Percentiles rank a stretch among this genome's conserved stretches.
Evolutionary conservation across 2,113 vertebrate genomes (phyloP).

Genomic region (Crotophaga sulcirostris): DNA sequence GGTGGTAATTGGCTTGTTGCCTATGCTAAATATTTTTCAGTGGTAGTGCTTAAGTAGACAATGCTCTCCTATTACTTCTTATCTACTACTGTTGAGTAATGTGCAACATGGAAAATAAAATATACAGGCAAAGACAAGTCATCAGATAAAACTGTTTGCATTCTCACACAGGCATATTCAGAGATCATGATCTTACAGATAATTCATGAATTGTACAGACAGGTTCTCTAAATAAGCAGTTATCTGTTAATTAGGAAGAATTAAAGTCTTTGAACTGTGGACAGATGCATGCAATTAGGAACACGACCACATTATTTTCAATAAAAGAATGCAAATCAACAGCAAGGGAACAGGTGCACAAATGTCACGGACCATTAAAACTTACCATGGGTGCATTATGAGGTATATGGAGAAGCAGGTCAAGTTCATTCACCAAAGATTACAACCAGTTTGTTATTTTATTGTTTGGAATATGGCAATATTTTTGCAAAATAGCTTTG

Average conservation of each 20-base stretch:
- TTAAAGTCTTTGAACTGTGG: slow-evolving; percentile 24
- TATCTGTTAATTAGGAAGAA: slow-evolving; percentile 19
- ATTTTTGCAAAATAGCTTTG: not conserved
- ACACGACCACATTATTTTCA: slow-evolving; percentile 23
- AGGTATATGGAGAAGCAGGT: not conserved
- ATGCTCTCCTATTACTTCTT: not conserved
- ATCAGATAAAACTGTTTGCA: not conserved
- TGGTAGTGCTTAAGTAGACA: not conserved
- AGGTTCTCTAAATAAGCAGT: not conserved
- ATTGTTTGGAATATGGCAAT: not conserved
- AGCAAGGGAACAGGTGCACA: slow-evolving; percentile 35
- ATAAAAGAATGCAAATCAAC: not conserved
- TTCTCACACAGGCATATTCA: not conserved
- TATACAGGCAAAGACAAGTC: not conserved
- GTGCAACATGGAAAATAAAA: not conserved
- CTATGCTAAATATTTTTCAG: not conserved
- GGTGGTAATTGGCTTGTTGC: not conserved
- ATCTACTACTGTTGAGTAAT: not conserved
- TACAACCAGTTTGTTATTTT: not conserved
- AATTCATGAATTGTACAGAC: not conserved
- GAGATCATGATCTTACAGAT: not conserved
- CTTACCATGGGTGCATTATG: slow-evolving; percentile 3
- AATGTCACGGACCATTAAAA: slow-evolving; percentile 24
- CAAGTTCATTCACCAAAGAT: not conserved
- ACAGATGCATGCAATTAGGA: slow-evolving; percentile 24